A percentile compares a stretch with the other conserved stretches of the same genome.
Evolutionary conservation across 2,888 invertebrate species (phyloP).

Genomic region (Schizaphis graminum): DNA sequence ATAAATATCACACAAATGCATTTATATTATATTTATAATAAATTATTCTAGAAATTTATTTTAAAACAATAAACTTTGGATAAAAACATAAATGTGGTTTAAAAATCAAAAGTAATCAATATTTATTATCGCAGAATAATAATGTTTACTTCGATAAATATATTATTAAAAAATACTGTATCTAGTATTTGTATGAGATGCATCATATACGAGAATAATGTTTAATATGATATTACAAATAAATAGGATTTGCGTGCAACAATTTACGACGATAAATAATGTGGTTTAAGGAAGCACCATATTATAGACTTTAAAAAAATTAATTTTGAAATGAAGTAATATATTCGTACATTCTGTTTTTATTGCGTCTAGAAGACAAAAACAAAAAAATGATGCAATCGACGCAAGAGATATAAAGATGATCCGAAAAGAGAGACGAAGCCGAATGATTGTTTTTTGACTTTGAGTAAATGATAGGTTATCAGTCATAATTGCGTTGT

Average conservation of each 20-base stretch:
- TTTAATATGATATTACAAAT: neutral
- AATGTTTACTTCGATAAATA: neutral
- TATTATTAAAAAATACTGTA: neutral
- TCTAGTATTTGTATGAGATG: neutral
- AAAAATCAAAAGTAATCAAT: neutral
- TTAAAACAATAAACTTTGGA: neutral
- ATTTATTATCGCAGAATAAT: neutral
- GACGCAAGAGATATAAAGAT: neutral
- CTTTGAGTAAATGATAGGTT: constrained; percentile 47
- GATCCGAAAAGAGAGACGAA: neutral
- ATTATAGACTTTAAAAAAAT: neutral
- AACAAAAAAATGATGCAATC: neutral
- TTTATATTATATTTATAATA: neutral
- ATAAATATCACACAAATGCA: neutral
- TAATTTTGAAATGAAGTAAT: neutral
- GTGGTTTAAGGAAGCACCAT: neutral
- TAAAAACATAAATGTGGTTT: neutral
- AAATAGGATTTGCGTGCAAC: neutral
- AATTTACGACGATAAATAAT: neutral
- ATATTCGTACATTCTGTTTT: neutral
- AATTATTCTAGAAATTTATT: neutral
- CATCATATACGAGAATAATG: neutral
- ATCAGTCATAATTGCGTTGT: constrained; percentile 50
- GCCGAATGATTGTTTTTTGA: constrained; percentile 28
- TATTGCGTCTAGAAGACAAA: neutral